These are phyloP conservation scores for Oostethus manadensis DNA, from an alignment of 2,113 vertebrate species.

Conservation along the genomic window DNA sequence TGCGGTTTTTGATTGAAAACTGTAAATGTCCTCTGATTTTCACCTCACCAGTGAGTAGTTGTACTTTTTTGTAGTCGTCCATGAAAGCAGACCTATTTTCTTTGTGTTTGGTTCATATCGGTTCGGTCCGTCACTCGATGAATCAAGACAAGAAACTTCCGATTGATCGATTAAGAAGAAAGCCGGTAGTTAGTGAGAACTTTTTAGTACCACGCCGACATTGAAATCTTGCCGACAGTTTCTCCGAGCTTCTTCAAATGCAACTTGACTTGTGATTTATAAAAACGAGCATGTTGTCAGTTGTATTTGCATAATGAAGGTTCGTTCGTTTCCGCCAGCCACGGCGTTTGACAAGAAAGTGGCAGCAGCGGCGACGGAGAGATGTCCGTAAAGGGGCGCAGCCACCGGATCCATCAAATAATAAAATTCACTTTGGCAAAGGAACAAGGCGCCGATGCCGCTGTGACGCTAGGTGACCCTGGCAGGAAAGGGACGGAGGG, in stretches of 20 bases:
- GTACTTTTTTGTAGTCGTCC: no score
- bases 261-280: constrained; percentile 96
- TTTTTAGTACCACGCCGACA: constrained; percentile 12
- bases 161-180: no score
- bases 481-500: constrained; percentile 36
- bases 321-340: constrained; percentile 85
- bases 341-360: constrained; percentile 83
- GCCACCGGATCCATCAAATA: constrained; percentile 72
- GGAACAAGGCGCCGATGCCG: constrained; percentile 36
- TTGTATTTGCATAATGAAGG: constrained; percentile 95
- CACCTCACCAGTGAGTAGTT: no score
- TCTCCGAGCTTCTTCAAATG: constrained; percentile 90
- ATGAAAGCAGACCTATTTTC: no score
- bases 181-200: no score
- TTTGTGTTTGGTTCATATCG: no score
- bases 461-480: constrained; percentile 67
- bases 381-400: constrained; percentile 76
- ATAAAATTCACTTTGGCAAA: constrained; percentile 67
- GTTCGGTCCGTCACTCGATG: no score
- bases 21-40: no score
- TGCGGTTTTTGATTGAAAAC: no score
- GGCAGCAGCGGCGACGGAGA: constrained; percentile 72
- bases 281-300: constrained; percentile 92
- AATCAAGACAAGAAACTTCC: no score
- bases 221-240: constrained; percentile 93